Evolutionary conservation across 2,113 vertebrate genomes (phyloP).

Genomic region (Clupea harengus): DNA sequence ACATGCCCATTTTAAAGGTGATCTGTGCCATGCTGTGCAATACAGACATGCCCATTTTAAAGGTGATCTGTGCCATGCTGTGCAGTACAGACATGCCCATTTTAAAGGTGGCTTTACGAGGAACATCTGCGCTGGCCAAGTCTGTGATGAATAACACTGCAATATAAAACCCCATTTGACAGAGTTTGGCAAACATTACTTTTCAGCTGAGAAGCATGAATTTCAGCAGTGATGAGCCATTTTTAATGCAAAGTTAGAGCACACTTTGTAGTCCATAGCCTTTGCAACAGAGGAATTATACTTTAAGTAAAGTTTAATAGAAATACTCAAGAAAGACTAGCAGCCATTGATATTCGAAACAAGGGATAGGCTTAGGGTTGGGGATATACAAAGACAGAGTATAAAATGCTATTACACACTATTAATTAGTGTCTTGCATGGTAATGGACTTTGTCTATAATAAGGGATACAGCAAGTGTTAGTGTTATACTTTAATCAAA

Average conservation of each 20-base stretch:
- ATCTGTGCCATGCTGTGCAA: background rate
- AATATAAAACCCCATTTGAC: slow-evolving; percentile 5
- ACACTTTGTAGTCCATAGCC: background rate
- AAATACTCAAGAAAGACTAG: no score
- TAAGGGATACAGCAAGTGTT: background rate
- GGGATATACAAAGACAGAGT: no score
- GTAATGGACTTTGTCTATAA: background rate
- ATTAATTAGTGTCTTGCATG: no score
- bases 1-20: background rate
- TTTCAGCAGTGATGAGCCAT: background rate
- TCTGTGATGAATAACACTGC: slow-evolving; percentile 4
- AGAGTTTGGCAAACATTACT: slow-evolving; percentile 1
- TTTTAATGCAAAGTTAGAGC: background rate
- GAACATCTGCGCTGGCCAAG: background rate
- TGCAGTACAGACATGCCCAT: no score
- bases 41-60: background rate
- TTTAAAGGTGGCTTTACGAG: background rate
- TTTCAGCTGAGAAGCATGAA: slow-evolving; percentile 1
- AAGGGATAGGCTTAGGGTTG: no score
- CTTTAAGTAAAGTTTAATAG: no score
- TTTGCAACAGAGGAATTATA: no score
- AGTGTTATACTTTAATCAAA: background rate
- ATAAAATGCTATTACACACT: no score
- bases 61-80: background rate
- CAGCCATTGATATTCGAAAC: no score